A percentile compares a stretch with the other conserved stretches of the same genome.
phyloP scores from a whole-genome alignment of 2,113 vertebrate species.

The Poicephalus meyeri region DNA sequence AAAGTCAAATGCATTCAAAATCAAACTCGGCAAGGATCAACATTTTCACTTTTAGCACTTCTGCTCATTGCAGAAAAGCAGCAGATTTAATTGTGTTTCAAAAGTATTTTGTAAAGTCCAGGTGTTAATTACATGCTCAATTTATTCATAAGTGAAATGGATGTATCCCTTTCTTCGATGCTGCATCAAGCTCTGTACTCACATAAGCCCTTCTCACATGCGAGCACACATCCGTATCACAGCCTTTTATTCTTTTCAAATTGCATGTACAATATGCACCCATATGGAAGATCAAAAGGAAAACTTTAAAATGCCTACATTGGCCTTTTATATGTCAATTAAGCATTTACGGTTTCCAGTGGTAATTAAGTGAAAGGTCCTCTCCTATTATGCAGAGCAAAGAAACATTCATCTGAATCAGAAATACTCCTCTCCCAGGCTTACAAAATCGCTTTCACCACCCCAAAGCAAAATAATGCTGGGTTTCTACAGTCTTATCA shows the following conservation, averaged over 20 bases:
- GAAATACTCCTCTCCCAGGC: background rate
- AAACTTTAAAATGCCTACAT: slow-evolving; percentile 59
- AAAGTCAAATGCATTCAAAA: background rate
- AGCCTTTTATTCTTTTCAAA: slow-evolving; percentile 30
- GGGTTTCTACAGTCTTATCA: background rate
- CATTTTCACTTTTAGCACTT: slow-evolving; percentile 4
- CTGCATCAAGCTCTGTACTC: slow-evolving; percentile 2
- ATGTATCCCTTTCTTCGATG: slow-evolving; percentile 29
- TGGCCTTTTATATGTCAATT: slow-evolving; percentile 52
- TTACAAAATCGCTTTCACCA: slow-evolving; percentile 14
- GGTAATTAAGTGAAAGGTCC: slow-evolving; percentile 33
- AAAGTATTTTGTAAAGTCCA: slow-evolving; percentile 45
- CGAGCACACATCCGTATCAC: slow-evolving; percentile 17
- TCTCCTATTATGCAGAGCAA: background rate
- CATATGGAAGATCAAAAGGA: slow-evolving; percentile 53
- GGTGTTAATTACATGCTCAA: slow-evolving; percentile 66
- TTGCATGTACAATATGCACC: slow-evolving; percentile 18
- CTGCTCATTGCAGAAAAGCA: background rate
- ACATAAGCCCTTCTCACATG: slow-evolving; percentile 14
- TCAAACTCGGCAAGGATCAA: background rate
- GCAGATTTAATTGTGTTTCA: slow-evolving; percentile 9
- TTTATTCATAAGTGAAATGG: slow-evolving; percentile 61
- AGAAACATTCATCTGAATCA: slow-evolving; percentile 2
- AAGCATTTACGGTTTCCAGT: slow-evolving; percentile 8
- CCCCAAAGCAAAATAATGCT: background rate